These are phyloP conservation scores for Squalus acanthias DNA, from an alignment of 2,797 vertebrate genomes.

Conservation along the genomic window DNA sequence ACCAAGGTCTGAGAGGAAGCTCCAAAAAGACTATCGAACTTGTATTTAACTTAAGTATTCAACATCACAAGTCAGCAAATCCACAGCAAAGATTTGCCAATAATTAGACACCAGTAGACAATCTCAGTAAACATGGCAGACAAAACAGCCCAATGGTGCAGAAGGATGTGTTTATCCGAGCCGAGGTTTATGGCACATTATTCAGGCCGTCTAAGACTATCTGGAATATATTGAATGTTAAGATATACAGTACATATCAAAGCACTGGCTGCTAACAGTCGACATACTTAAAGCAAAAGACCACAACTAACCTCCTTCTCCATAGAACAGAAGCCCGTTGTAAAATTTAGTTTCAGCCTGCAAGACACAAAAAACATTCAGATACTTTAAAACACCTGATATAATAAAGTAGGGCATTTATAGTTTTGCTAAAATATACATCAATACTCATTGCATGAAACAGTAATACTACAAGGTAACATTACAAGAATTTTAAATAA, in stretches of 20 bases:
- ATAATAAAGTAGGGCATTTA: neutral
- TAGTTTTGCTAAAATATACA: neutral
- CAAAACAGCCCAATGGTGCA: neutral
- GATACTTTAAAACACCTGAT: neutral
- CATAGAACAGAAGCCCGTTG: conserved; percentile 92
- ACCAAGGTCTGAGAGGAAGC: neutral
- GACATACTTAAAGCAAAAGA: conserved; percentile 14
- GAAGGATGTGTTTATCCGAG: neutral
- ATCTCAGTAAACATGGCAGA: neutral
- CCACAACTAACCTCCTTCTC: conserved; percentile 84
- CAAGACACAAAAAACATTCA: conserved; percentile 42
- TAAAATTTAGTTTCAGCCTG: conserved; percentile 98
- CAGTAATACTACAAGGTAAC: neutral
- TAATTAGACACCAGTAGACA: neutral
- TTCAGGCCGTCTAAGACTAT: no score
- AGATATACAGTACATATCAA: conserved; percentile 3
- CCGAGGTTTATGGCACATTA: no score
- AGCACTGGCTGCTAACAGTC: neutral
- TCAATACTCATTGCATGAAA: neutral
- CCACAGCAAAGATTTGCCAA: neutral
- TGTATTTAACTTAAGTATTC: neutral
- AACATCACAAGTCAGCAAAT: neutral
- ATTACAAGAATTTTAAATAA: neutral
- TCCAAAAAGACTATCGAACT: neutral
- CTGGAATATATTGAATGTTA: neutral